These are phyloP conservation scores for Champsocephalus gunnari DNA, from an alignment of 2,797 vertebrate species.

Conservation along the genomic window DNA sequence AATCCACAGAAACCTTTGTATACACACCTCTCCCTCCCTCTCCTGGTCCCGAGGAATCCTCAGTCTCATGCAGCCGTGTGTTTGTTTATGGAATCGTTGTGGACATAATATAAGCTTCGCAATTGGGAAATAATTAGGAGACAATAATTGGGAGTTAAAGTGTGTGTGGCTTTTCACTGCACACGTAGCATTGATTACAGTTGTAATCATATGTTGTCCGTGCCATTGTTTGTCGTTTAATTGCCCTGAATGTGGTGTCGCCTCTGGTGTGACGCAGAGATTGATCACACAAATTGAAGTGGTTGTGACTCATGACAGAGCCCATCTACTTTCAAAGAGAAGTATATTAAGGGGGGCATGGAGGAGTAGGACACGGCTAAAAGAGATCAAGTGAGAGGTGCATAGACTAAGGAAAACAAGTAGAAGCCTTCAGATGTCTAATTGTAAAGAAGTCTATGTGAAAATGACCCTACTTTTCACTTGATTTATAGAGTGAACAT, in stretches of 20 bases:
- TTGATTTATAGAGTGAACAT: no score
- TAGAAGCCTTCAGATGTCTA: no score
- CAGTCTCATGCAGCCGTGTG: slow-evolving; percentile 5
- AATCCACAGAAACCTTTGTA: slow-evolving; percentile 8
- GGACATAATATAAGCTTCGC: not conserved
- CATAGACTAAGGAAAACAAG: no score
- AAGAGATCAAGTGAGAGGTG: not conserved
- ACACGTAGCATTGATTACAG: slow-evolving; percentile 33
- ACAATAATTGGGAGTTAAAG: slow-evolving; percentile 22
- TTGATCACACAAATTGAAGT: slow-evolving; percentile 57
- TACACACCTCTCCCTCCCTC: not conserved
- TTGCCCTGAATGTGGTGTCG: slow-evolving; percentile 36
- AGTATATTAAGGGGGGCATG: slow-evolving; percentile 47
- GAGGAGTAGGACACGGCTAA: slow-evolving; percentile 46
- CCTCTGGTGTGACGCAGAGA: slow-evolving; percentile 32
- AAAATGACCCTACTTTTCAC: no score
- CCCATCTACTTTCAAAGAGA: slow-evolving; percentile 51
- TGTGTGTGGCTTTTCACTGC: not conserved
- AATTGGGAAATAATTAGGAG: not conserved
- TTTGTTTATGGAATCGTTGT: not conserved
- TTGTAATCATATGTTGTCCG: slow-evolving; percentile 21
- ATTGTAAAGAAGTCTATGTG: no score
- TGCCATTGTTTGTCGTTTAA: slow-evolving; percentile 48
- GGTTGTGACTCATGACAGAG: slow-evolving; percentile 46
- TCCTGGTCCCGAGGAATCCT: not conserved